phyloP scores from a whole-genome alignment of 2,113 vertebrate species.

The Rhizomys pruinosus region DNA sequence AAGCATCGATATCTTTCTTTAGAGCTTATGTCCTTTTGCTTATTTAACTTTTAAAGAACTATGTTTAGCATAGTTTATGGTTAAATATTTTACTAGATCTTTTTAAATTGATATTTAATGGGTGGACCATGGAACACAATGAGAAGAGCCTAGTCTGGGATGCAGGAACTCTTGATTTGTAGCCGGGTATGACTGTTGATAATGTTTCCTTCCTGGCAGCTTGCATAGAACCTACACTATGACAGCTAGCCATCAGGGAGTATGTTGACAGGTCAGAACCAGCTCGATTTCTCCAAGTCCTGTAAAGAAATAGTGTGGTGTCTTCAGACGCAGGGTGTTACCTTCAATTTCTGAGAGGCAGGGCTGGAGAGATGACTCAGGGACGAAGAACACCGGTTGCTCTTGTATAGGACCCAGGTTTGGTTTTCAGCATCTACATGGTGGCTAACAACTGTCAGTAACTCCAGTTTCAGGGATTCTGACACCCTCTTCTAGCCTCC shows the following conservation, averaged over 20 bases:
- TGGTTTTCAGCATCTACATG: too few relatives aligned
- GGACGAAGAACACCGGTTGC: too few relatives aligned
- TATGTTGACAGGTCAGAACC: background rate
- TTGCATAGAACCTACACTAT: too few relatives aligned
- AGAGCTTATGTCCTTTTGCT: background rate
- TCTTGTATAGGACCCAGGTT: too few relatives aligned
- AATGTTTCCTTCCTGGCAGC: background rate
- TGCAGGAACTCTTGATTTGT: background rate
- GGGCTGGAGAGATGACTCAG: too few relatives aligned
- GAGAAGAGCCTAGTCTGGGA: slow-evolving; percentile 9
- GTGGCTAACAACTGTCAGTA: too few relatives aligned
- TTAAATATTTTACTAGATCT: slow-evolving; percentile 55
- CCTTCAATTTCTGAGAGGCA: background rate
- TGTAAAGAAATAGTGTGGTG: background rate
- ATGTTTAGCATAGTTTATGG: background rate
- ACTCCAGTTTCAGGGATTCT: too few relatives aligned
- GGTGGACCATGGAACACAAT: background rate
- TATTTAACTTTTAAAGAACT: slow-evolving; percentile 22
- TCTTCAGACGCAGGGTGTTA: background rate
- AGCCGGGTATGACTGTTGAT: background rate
- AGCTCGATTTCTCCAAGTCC: background rate
- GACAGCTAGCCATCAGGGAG: background rate
- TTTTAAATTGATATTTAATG: slow-evolving; percentile 39
- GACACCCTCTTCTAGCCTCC: too few relatives aligned
- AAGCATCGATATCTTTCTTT: background rate